Base-by-base conservation (phyloP, 2,797 vertebrate genomes). In the Onychomys leucogaster region DNA sequence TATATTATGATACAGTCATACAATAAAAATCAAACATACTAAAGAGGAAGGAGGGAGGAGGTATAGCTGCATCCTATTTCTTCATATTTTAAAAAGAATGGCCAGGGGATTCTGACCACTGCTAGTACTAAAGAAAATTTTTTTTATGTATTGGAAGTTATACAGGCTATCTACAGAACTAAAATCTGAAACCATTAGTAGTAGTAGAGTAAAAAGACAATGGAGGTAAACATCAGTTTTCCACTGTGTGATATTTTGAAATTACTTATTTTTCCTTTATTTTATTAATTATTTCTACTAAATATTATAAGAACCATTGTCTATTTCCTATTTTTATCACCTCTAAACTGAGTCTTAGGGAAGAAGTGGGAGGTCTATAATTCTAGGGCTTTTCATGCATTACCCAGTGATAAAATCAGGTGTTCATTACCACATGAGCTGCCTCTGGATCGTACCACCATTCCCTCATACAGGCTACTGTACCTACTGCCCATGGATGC, bases 111-210 rank as follows among this genome's bases (percentile, higher is more conserved):
- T 89, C 52, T 78, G 61, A 55, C 43, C 41, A 90, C 34, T 73
- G 80, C 16, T 92, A 59, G 3, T 86, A 82, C 23, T 83, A 25
- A 81, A 92, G 32, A 86, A 93, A 91, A 88, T 73, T 5, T 86
- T 86, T 61, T n/a, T n/a, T 41, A 29, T 88, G 12, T 90, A 83
- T 6, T 84, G 5, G 78, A 93, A 93, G 49, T 46, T 41, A 78
- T 3, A 71, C 1, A 59, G 27, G 61, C 32, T 32, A 46, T 63
- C 32, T 76, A 16, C 49, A 2, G 63, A 91, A 81, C n/a, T 76
- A 84, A 96, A 94, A 97, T 25, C 34, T 43, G n/a, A 92, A 96
- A 69, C 3, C 84, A 57, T 23, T 92, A 37, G 37, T 6, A 55
- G 71, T 83, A 83, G n/a, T 29, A 87, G 57, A 25, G 34, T 46